Conservation (phyloP, 1,140 invertebrate species). For the Magallana angulata region DNA sequence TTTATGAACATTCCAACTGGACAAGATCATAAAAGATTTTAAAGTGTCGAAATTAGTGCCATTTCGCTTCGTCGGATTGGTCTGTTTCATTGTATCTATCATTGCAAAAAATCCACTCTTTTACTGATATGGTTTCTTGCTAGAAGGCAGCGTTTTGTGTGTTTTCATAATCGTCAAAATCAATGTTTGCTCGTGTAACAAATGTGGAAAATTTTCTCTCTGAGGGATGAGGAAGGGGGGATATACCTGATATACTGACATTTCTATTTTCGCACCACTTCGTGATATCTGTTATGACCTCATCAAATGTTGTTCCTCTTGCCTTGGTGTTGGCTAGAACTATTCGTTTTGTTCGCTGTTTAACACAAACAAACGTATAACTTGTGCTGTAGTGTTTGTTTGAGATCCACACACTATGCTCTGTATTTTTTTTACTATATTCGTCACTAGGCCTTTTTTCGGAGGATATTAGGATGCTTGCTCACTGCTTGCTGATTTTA, state of each 20-base stretch:
- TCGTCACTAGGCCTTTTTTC: too few relatives aligned
- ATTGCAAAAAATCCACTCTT: neutral
- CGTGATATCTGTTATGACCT: neutral
- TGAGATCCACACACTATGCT: too few relatives aligned
- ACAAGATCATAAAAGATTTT: neutral
- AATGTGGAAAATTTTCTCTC: neutral
- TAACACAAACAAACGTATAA: neutral
- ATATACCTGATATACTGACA: neutral
- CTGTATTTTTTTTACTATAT: too few relatives aligned
- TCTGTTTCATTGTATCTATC: neutral
- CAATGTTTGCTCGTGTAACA: neutral
- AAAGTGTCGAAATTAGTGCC: neutral
- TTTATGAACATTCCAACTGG: neutral
- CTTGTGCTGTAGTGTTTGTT: too few relatives aligned
- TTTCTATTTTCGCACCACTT: neutral
- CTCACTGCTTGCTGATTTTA: too few relatives aligned
- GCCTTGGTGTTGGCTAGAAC: neutral
- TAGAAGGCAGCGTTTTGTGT: neutral
- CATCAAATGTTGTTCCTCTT: neutral
- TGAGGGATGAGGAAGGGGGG: neutral
- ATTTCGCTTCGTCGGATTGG: neutral
- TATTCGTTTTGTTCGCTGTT: neutral
- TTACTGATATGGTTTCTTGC: neutral
- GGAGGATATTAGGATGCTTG: too few relatives aligned
- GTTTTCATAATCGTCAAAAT: neutral